Evolutionary conservation across 1,140 invertebrate genomes (phyloP), one percentile per base, ranked within the genome.

Genomic region (Zeugodacus cucurbitae): DNA sequence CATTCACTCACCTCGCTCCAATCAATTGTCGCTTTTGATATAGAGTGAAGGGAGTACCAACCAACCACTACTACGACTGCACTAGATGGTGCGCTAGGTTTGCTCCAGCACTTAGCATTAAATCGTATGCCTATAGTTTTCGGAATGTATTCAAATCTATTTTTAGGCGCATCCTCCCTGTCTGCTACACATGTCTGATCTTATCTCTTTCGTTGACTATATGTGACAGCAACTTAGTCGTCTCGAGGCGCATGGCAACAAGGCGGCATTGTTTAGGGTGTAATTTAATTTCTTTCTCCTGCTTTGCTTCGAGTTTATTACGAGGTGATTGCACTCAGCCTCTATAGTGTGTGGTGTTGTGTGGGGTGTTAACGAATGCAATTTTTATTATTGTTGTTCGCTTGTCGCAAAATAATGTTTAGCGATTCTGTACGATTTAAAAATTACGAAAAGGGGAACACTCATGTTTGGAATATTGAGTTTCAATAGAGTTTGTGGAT

Each of bases 1-100:
- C 41, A 48, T 82, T 82, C 74, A 82, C 74, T 82, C 74, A 82
- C 74, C 37, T n/a, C n/a, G n/a, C n/a, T 82, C 41, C 41, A 48
- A 82, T 82, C 74, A 82, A 34, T 82, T 82, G 74, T 44, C 74
- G 41, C 37, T 10, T 26, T 82, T 54, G 5, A 48, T 29, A 48
- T 8, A 2, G 58, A 62, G 58, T 7, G 34, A 17, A 34, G 20
- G 74, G 32, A 70, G 11, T 34, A 17, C 32, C 64, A 70, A 14
- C n/a, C n/a, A n/a, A n/a, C n/a, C n/a, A n/a, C 11, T 54, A 54
- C 48, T 4, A 17, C 48, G 48, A 54, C 14, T 34, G 64, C 26
- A n/a, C 32, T 34, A 14, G 70, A 74, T 74, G 70, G 2, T 74
- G 37, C 17, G 70, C 32, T 44, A 74, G 14, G 48, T 54, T 74